Conservation (phyloP, 2,113 vertebrate species). For the Acanthochromis polyacanthus region DNA sequence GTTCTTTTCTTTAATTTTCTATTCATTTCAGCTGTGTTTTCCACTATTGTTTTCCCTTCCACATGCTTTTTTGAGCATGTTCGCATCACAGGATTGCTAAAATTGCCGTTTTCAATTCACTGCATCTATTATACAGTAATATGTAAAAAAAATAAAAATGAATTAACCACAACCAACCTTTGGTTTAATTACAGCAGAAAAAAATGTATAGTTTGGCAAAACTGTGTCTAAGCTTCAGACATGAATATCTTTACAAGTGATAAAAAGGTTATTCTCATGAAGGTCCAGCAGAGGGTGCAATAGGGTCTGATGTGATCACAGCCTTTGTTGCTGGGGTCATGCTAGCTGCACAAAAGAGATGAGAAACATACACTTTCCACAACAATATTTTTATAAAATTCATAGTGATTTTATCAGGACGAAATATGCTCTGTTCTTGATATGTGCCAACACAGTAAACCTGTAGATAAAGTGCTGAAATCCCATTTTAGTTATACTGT, state of each 20-base stretch:
- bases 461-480: background rate
- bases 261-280: constrained; percentile 7
- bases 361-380: constrained; percentile 12
- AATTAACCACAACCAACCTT: background rate
- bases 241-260: background rate
- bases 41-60: background rate
- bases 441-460: background rate
- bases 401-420: background rate
- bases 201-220: background rate
- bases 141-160: background rate
- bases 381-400: constrained; percentile 14
- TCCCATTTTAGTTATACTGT: background rate
- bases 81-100: background rate
- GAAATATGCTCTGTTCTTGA: background rate
- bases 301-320: constrained; percentile 64
- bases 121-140: background rate
- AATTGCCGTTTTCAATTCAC: background rate
- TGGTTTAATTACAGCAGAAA: background rate
- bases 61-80: background rate
- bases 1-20: background rate
- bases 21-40: rapidly evolving
- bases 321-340: constrained; percentile 59
- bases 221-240: background rate
- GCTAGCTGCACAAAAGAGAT: constrained; percentile 34
- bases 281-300: constrained; percentile 85